A percentile compares a stretch with the other conserved stretches of the same genome.
phyloP scores from a whole-genome alignment of 1,140 invertebrate species.

The Drosophila mayri region DNA sequence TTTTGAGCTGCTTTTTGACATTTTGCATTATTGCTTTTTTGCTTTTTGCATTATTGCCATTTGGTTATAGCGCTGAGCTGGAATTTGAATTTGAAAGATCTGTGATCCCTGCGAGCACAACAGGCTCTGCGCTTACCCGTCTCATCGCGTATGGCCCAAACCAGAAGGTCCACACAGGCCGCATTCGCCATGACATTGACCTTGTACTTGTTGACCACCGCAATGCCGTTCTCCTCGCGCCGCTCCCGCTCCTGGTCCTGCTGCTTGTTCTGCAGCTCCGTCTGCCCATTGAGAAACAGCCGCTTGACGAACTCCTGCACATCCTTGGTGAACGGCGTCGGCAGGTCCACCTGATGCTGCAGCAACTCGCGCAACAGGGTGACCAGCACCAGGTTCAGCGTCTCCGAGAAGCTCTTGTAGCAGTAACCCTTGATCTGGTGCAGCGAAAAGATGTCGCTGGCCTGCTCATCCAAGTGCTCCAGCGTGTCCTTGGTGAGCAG shows the following conservation, averaged over 20 bases:
- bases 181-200: constrained; percentile 98
- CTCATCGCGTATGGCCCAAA: constrained; percentile 99
- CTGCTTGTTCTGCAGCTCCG: constrained; percentile 93
- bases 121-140: constrained; percentile 89
- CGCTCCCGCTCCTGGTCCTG: constrained; percentile 94
- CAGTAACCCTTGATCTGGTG: constrained; percentile 86
- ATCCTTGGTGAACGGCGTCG: constrained; percentile 95
- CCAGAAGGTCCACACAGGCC: constrained; percentile 97
- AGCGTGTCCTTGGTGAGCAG: constrained; percentile 95
- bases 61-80: constrained; percentile 35
- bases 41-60: constrained; percentile 24
- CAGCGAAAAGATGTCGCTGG: constrained; percentile 90
- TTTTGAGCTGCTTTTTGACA: constrained; percentile 11
- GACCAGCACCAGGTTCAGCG: constrained; percentile 96
- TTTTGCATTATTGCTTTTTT: constrained; percentile 22
- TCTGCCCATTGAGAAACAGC: constrained; percentile 96
- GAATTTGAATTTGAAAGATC: constrained; percentile 1
- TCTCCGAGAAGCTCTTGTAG: constrained; percentile 97
- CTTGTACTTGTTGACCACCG: constrained; percentile 95
- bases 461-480: constrained; percentile 92
- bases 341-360: constrained; percentile 95
- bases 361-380: constrained; percentile 96
- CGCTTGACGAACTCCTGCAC: constrained; percentile 91
- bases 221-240: constrained; percentile 89
- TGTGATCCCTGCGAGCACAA: neutral